Percentiles rank a stretch among this genome's conserved stretches.
phyloP scores from a whole-genome alignment of 2,888 invertebrate genomes.

The Mythimna ferrago region DNA sequence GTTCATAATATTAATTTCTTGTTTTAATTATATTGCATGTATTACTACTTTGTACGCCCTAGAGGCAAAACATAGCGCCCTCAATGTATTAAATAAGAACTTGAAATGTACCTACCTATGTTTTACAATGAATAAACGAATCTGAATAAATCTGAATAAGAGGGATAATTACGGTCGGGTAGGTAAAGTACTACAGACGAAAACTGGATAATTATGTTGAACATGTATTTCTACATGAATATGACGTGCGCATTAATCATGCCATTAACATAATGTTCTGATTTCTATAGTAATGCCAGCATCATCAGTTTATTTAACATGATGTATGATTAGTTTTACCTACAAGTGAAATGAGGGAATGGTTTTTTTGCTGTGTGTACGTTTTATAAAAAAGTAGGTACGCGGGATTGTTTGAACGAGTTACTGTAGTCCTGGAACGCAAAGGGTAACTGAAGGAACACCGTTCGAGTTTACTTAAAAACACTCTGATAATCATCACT shows the following conservation, averaged over 20 bases:
- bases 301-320: background rate
- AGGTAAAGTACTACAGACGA: background rate
- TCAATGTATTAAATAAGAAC: too few species aligned
- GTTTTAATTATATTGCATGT: too few species aligned
- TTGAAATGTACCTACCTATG: too few species aligned
- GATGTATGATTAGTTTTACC: background rate
- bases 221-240: slow-evolving; percentile 3
- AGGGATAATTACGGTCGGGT: slow-evolving; percentile 31
- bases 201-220: slow-evolving; percentile 17
- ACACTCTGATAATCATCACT: too few species aligned
- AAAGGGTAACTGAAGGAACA: too few species aligned
- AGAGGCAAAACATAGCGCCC: too few species aligned
- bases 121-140: too few species aligned
- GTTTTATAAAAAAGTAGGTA: background rate
- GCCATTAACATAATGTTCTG: background rate
- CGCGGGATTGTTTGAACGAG: background rate
- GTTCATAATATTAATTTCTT: too few species aligned
- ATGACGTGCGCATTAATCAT: slow-evolving; percentile 12
- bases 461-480: too few species aligned
- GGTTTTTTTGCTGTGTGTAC: background rate
- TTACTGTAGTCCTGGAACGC: too few species aligned
- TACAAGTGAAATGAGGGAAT: slow-evolving; percentile 1
- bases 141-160: too few species aligned
- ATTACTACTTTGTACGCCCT: too few species aligned
- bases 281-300: background rate